phyloP scores from a whole-genome alignment of 2,888 invertebrate genomes.

The Agrochola litura region DNA sequence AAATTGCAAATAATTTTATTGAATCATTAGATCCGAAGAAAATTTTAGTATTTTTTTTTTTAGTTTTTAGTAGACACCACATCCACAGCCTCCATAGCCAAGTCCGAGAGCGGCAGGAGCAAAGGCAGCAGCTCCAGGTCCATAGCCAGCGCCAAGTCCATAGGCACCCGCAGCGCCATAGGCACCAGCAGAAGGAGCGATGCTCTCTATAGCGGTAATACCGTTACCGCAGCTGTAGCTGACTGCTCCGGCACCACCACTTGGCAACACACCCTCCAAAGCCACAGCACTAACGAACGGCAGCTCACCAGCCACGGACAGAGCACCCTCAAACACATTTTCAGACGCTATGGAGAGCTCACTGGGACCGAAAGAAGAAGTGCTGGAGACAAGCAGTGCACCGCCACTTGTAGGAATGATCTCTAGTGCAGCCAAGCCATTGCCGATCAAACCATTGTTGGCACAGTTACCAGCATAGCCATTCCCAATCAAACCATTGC shows the following conservation, averaged over 20 bases:
- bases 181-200: no score
- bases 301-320: conserved; percentile 53
- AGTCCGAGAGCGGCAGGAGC: no score
- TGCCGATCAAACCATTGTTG: background rate
- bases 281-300: conserved; percentile 23
- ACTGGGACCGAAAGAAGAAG: conserved; percentile 42
- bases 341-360: conserved; percentile 60
- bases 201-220: no score
- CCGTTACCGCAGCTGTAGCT: conserved; percentile 32
- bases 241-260: conserved; percentile 53
- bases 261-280: conserved; percentile 48
- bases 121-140: no score
- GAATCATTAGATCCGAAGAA: no score
- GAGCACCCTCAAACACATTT: conserved; percentile 56
- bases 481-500: background rate
- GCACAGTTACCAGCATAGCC: background rate
- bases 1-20: no score
- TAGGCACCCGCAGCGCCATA: no score
- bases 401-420: conserved; percentile 58
- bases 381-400: conserved; percentile 50
- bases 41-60: no score
- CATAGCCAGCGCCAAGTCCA: no score
- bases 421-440: background rate
- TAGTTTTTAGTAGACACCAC: no score
- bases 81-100: no score